Percentiles rank a stretch among this genome's conserved stretches.
phyloP scores from a whole-genome alignment of 2,888 invertebrate genomes.

The Hydrotaea cyrtoneurina region DNA sequence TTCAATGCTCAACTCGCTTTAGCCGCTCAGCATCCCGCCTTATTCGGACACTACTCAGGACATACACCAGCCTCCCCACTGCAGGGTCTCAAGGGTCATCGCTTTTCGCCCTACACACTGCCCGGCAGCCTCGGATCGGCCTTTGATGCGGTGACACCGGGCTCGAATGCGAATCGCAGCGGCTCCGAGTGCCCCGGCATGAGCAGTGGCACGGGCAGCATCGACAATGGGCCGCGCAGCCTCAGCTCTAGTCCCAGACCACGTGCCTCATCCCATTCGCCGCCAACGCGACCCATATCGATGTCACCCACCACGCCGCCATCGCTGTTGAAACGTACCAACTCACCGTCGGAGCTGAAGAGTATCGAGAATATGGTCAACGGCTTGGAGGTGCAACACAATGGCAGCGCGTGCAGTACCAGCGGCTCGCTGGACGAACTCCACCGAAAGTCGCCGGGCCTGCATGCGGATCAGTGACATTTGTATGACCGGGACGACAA shows the following conservation, averaged over 20 bases:
- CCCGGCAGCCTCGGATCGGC: constrained; percentile 91
- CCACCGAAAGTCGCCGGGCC: constrained; percentile 72
- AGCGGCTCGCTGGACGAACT: constrained; percentile 70
- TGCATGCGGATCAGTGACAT: constrained; percentile 80
- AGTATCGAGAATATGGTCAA: constrained; percentile 99
- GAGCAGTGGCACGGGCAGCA: constrained; percentile 70
- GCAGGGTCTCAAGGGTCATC: constrained; percentile 87
- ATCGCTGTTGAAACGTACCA: constrained; percentile 78
- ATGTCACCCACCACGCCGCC: constrained; percentile 82
- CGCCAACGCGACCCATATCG: constrained; percentile 80
- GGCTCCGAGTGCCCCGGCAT: constrained; percentile 70
- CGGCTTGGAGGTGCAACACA: constrained; percentile 93
- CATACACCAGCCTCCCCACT: constrained; percentile 87
- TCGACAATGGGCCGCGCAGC: constrained; percentile 79
- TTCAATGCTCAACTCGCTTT: constrained; percentile 94
- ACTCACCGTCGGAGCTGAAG: constrained; percentile 88
- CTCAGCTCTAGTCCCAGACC: constrained; percentile 80
- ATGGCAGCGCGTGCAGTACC: constrained; percentile 75
- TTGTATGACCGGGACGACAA: constrained; percentile 78
- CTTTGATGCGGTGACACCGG: constrained; percentile 94
- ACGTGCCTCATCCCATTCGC: constrained; percentile 80
- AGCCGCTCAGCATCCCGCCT: constrained; percentile 91
- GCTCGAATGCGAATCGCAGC: constrained; percentile 81
- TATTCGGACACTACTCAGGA: constrained; percentile 87
- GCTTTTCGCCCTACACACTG: constrained; percentile 94